phyloP scores from a whole-genome alignment of 2,797 vertebrate genomes.

The Yasuhikotakia modesta region DNA sequence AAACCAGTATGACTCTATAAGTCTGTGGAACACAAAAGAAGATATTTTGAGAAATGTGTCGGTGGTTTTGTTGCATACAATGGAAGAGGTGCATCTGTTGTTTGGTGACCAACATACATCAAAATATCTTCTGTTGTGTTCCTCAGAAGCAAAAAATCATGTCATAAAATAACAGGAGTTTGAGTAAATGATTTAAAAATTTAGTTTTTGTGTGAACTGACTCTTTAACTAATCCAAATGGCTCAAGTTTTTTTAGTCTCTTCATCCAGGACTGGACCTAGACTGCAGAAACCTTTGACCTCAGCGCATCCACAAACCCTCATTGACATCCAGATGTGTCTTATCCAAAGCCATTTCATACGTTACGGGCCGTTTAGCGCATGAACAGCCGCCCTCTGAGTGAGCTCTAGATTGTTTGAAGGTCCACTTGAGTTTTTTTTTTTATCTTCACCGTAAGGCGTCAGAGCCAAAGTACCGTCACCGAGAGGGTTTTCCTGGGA shows the following conservation, averaged over 20 bases:
- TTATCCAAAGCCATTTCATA: background rate
- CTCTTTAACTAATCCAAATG: slow-evolving; percentile 33
- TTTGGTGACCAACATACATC: too few species aligned
- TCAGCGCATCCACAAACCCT: slow-evolving; percentile 6
- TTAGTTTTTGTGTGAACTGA: too few species aligned
- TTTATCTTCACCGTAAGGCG: background rate
- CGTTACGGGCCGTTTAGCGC: background rate
- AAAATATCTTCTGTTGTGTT: too few species aligned
- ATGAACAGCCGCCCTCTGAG: background rate
- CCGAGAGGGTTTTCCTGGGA: background rate
- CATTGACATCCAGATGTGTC: background rate
- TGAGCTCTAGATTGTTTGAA: background rate
- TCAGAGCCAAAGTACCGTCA: background rate
- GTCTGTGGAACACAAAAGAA: too few species aligned
- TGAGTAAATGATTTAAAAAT: too few species aligned
- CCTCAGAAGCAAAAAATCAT: too few species aligned
- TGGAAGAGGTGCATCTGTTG: too few species aligned
- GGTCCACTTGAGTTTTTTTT: background rate
- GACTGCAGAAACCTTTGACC: slow-evolving; percentile 13
- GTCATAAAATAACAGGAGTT: too few species aligned
- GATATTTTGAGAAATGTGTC: too few species aligned
- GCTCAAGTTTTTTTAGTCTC: slow-evolving; percentile 9
- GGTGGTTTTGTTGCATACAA: too few species aligned
- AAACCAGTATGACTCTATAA: too few species aligned
- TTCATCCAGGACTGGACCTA: slow-evolving; percentile 38